Evolutionary conservation across 2,797 vertebrate species (phyloP), one percentile per base, ranked within the genome.

Genomic region (Sebastes umbrosus): DNA sequence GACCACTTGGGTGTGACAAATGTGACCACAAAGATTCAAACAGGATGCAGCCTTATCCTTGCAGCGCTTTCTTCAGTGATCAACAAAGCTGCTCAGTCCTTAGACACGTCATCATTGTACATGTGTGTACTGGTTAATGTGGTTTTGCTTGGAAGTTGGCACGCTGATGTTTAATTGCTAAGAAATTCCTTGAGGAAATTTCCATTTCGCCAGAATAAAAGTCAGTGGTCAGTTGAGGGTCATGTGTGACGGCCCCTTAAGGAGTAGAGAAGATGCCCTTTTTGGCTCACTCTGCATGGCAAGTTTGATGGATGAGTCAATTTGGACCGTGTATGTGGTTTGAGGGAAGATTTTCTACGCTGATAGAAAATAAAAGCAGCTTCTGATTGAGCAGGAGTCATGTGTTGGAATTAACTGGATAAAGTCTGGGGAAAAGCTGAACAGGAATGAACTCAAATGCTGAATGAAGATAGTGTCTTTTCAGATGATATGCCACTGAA

Each of bases 331-430:
- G 31, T 67, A 34, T 43, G 13, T 54, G 13, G 34, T 24, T 43
- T 12, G 10, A 73, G n/a, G 6, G 6, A 27, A 54, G 22, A 83
- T 58, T 54, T 75, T 54, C 12, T 24, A 3, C 43, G 59, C 50
- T 25, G 27, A 52, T 64, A 3, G 6, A 25, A 71, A 63, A 57
- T 70, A 3, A 69, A 79, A 66, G 52, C 31, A 57, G 50, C 66
- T 65, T 80, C 18, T 69, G 68, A 67, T 65, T 52, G 32, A 65
- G 4, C 9, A 29, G 6, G 7, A 82, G 76, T 83, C 68, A 79
- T 55, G 62, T 66, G 69, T 57, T 69, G 50, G 11, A 22, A n/a
- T 27, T 20, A 20, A 31, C 10, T 22, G 14, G 1, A 14, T 31
- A 34, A 29, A 43, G 25, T 43, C 10, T 43, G 12, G 3, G 18